Conservation (phyloP, 2,797 vertebrate genomes). For the Crocodylus rhombifer region DNA sequence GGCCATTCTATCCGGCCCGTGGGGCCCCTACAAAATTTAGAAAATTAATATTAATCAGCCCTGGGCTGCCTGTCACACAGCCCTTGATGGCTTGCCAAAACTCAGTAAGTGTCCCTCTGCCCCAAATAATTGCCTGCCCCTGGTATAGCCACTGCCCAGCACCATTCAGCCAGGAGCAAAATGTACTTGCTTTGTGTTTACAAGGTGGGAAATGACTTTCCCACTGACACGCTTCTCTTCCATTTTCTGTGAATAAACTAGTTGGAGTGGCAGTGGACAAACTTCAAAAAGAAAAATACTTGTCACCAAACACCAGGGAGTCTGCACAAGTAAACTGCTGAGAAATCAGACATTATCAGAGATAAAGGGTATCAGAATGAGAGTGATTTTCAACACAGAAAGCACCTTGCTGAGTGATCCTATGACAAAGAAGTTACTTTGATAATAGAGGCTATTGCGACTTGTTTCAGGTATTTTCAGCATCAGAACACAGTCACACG, state of each 20-base stretch:
- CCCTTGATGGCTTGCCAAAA: too few species aligned
- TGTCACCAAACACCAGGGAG: not conserved
- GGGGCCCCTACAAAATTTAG: too few species aligned
- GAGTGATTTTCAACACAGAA: not conserved
- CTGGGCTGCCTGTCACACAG: too few species aligned
- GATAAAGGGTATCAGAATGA: not conserved
- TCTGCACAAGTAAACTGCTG: not conserved
- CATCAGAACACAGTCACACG: rapidly evolving
- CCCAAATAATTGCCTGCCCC: too few species aligned
- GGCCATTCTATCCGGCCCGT: too few species aligned
- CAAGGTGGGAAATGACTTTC: not conserved
- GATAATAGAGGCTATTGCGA: rapidly evolving
- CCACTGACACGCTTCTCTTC: not conserved
- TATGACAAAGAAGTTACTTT: rapidly evolving
- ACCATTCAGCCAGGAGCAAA: not conserved
- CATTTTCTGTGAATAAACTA: not conserved
- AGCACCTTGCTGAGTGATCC: rapidly evolving
- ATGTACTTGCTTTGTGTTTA: not conserved
- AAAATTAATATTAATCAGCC: too few species aligned
- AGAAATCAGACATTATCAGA: not conserved
- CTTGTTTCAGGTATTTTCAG: not conserved
- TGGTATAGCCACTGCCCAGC: not conserved
- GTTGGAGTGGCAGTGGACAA: not conserved
- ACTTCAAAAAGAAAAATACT: not conserved
- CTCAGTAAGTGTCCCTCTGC: too few species aligned